phyloP scores from a whole-genome alignment of 2,797 vertebrate genomes.

The Typhlichthys subterraneus region DNA sequence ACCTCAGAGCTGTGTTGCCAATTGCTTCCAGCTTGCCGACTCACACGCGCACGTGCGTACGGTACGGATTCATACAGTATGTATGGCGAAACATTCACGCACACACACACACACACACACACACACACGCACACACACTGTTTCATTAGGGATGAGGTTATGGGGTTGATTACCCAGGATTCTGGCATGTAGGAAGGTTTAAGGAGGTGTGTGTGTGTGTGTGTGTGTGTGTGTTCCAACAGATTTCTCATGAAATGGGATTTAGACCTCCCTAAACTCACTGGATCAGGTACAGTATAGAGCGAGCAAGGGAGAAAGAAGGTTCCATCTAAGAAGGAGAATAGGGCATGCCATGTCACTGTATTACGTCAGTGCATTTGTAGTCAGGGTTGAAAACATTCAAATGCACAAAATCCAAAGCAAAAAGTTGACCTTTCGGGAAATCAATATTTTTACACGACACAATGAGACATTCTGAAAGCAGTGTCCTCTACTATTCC shows the following conservation, averaged over 20 bases:
- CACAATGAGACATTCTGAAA: too few species aligned
- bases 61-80: background rate
- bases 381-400: too few species aligned
- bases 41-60: background rate
- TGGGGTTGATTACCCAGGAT: conserved; percentile 35
- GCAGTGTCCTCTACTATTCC: too few species aligned
- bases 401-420: too few species aligned
- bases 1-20: conserved; percentile 13
- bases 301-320: background rate
- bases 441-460: too few species aligned
- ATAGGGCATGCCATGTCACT: too few species aligned
- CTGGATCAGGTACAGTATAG: background rate
- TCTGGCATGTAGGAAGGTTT: conserved; percentile 15
- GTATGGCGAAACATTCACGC: background rate
- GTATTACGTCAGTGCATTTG: too few species aligned
- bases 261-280: background rate
- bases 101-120: background rate
- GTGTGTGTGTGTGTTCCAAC: conserved; percentile 5
- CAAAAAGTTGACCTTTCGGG: too few species aligned
- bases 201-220: conserved; percentile 1
- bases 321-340: background rate
- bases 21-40: too few species aligned
- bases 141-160: conserved; percentile 15
- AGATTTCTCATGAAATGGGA: background rate
- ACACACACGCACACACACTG: conserved; percentile 1